Conservation (phyloP, 64 coral and sea anemone species). For the Montipora sp. region DNA sequence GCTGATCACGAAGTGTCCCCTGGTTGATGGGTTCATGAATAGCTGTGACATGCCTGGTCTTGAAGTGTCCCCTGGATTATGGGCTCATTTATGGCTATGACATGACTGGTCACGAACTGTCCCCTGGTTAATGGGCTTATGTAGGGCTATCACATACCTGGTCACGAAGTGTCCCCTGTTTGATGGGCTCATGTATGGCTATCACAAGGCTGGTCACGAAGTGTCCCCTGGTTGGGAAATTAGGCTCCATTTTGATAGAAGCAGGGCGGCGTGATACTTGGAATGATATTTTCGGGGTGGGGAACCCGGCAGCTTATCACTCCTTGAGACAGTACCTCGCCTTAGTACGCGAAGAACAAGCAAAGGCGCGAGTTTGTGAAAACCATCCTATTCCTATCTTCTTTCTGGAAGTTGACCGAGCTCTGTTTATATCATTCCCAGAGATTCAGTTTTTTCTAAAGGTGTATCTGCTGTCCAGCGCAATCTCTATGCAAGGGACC, state of each 20-base stretch:
- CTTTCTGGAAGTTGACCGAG: conserved; percentile 22
- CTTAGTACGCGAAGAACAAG: conserved; percentile 43
- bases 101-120: too few species aligned
- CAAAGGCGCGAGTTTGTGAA: neutral
- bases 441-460: conserved; percentile 2
- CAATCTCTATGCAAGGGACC: conserved; percentile 5
- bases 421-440: neutral
- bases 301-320: conserved; percentile 28
- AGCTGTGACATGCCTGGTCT: too few species aligned
- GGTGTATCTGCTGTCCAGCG: neutral
- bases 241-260: conserved; percentile 26
- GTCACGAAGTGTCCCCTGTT: too few species aligned
- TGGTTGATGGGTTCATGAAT: too few species aligned
- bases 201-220: too few species aligned
- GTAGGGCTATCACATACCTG: too few species aligned
- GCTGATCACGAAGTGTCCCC: too few species aligned
- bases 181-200: too few species aligned
- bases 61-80: too few species aligned
- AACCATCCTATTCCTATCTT: conserved; percentile 38
- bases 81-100: too few species aligned
- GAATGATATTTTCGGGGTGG: conserved; percentile 41
- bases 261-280: conserved; percentile 18
- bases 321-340: conserved; percentile 12
- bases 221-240: neutral
- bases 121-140: too few species aligned